phyloP scores from a whole-genome alignment of 2,113 vertebrate species.

The Cottus gobio region DNA sequence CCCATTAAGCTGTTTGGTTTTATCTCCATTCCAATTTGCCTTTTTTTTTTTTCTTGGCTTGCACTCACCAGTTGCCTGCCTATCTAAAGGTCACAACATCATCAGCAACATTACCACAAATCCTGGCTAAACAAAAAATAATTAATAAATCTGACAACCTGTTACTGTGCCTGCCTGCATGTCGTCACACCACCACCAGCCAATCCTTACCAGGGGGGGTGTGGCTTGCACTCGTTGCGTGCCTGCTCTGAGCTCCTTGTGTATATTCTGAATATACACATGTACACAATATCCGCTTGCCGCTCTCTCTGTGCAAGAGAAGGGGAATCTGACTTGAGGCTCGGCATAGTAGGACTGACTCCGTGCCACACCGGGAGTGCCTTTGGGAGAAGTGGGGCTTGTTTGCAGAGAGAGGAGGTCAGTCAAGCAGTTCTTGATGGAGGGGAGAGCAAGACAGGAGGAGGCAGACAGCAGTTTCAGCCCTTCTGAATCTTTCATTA shows the following conservation, averaged over 20 bases:
- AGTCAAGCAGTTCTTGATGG: constrained; percentile 68
- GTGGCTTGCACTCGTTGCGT: constrained; percentile 81
- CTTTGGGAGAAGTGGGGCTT: constrained; percentile 66
- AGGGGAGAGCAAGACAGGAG: constrained; percentile 56
- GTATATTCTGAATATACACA: constrained; percentile 84
- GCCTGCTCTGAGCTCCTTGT: constrained; percentile 75
- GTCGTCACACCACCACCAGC: constrained; percentile 77
- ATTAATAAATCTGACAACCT: constrained; percentile 75
- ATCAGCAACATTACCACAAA: constrained; percentile 71
- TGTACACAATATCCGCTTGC: too few species aligned
- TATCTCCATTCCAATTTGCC: constrained; percentile 41
- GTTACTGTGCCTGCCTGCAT: constrained; percentile 72
- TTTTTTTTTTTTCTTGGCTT: constrained; percentile 54
- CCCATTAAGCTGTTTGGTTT: constrained; percentile 51
- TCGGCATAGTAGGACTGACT: constrained; percentile 56
- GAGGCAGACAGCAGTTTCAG: constrained; percentile 75
- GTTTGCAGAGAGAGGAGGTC: constrained; percentile 62
- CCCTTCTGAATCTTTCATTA: constrained; percentile 81
- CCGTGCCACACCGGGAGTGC: constrained; percentile 67
- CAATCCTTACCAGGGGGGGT: constrained; percentile 84
- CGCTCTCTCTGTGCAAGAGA: constrained; percentile 56
- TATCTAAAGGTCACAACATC: constrained; percentile 72
- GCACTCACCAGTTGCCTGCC: constrained; percentile 33
- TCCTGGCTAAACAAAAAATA: constrained; percentile 65
- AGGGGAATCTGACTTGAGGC: constrained; percentile 51